Conservation (phyloP, 2,888 invertebrate genomes). For the Psylliodes chrysocephalus region DNA sequence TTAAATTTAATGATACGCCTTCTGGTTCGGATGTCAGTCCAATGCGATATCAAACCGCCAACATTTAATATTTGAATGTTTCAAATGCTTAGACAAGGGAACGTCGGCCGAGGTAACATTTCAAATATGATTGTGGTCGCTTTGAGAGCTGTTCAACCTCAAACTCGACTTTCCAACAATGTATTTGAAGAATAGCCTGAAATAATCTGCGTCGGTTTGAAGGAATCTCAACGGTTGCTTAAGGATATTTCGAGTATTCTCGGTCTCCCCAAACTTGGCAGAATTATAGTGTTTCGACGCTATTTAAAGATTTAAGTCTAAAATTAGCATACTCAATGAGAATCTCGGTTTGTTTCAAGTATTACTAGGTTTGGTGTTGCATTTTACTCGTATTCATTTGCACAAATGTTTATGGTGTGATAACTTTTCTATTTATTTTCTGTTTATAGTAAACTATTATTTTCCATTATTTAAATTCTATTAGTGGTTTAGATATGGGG, state of each 20-base stretch:
- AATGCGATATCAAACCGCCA: conserved; percentile 7
- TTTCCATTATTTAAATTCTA: no score
- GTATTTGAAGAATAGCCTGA: conserved; percentile 13
- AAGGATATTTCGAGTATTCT: conserved; percentile 5
- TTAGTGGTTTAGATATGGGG: no score
- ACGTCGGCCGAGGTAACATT: conserved; percentile 12
- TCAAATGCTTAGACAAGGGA: conserved; percentile 14
- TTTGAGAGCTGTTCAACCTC: conserved; percentile 15
- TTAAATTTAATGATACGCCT: neutral
- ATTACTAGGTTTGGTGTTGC: no score
- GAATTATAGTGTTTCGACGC: neutral
- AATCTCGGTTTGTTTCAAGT: no score
- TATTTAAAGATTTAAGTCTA: neutral
- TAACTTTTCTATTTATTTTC: no score
- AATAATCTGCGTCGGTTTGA: conserved; percentile 12
- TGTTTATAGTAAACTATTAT: no score
- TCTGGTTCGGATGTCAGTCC: neutral
- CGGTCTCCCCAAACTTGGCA: neutral
- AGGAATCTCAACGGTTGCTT: conserved; percentile 3
- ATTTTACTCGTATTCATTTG: no score
- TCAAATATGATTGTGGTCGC: conserved; percentile 19
- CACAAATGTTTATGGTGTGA: no score
- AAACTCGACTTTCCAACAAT: conserved; percentile 16
- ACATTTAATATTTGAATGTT: conserved; percentile 19
- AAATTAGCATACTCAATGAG: neutral